Conservation (phyloP, 1,140 invertebrate species). For the Myzus persicae region DNA sequence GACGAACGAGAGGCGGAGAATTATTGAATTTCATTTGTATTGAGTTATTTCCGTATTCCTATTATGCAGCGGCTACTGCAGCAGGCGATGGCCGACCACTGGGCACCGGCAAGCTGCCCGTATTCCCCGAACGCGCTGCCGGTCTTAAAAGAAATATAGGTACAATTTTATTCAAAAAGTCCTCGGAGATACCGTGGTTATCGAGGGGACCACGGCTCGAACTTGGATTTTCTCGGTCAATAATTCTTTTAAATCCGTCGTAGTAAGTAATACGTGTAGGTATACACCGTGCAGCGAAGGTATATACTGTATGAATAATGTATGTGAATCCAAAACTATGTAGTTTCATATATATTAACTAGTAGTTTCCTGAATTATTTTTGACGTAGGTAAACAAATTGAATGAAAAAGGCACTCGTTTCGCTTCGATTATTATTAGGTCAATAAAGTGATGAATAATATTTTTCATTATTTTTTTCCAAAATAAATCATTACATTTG, state of each 20-base stretch:
- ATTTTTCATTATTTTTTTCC: neutral
- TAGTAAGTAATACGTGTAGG: neutral
- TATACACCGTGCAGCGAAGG: neutral
- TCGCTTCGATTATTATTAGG: neutral
- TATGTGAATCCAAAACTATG: conserved; percentile 8
- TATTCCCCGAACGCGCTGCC: neutral
- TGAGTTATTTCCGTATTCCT: neutral
- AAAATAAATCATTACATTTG: neutral
- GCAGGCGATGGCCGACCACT: neutral
- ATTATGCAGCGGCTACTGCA: neutral
- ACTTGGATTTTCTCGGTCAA: neutral
- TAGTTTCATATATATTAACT: conserved; percentile 18
- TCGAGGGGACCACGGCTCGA: neutral
- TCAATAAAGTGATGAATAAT: neutral
- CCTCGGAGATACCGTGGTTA: neutral
- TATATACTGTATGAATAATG: neutral
- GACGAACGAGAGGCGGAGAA: neutral
- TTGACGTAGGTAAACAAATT: neutral
- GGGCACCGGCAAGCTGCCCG: neutral
- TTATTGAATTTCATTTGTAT: neutral
- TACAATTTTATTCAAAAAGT: neutral
- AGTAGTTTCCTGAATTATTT: conserved; percentile 10
- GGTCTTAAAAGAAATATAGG: neutral
- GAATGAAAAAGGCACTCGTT: conserved; percentile 1
- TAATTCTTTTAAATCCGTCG: conserved; percentile 16